Evolutionary conservation across 2,113 vertebrate genomes (phyloP), one percentile per base, ranked within the genome.

Genomic region (Syngnathus scovelli): DNA sequence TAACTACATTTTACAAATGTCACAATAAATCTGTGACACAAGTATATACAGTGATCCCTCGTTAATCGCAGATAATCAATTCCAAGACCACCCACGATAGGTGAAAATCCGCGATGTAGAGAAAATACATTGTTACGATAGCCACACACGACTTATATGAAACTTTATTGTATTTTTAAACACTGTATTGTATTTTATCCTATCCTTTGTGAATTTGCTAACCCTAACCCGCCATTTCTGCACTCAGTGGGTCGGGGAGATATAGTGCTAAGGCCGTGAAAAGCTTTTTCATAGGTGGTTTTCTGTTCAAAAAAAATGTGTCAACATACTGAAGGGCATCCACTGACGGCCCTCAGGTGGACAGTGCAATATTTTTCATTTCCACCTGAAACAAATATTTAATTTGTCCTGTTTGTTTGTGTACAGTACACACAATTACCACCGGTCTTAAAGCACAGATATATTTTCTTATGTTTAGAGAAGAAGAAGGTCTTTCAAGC

Each of bases 291-390:
- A 67, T 49, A 5, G 61, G 51, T 11, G 69, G 86, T 84, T 88
- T 75, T 65, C 72, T 82, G 72, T 73, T 67, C 13, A 16, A 16
- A 84, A 84, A 33, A 56, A 56, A 84, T 86, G 76, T 81, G 82
- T 90, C 85, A 89, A 78, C 66, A 56, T 54, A 59, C 78, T 82
- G 64, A 86, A 64, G 38, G 79, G 70, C 55, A 66, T 85, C 79
- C 79, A 67, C 72, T 51, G 83, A 82, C 80, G 88, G 74, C 61
- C 70, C 72, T 85, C 77, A 75, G 76, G 78, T 86, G 69, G 64
- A 68, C 61, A 76, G 74, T 66, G 16, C 61, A 83, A 85, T 84
- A 79, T 67, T 66, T 55, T 18, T 64, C 84, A 88, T 90, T 87
- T 79, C 39, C 81, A 66, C 66, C 38, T 12, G 78, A 78, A 85